Conservation (phyloP, 1,140 invertebrate species). For the Drosophila varians region DNA sequence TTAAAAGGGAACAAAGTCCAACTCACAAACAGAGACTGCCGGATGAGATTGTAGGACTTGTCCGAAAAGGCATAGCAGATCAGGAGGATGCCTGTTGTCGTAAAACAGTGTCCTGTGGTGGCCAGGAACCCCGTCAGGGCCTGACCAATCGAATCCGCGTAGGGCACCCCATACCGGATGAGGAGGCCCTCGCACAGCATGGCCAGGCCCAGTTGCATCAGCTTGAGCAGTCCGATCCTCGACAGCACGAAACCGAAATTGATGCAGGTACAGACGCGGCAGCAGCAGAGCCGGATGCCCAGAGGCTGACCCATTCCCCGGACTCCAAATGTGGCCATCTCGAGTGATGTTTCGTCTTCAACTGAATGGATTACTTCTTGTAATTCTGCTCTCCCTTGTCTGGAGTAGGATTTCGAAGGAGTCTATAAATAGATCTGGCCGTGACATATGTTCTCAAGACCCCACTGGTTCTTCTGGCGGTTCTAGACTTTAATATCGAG, state of each 20-base stretch:
- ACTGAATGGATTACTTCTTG: background rate
- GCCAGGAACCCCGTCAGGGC: conserved; percentile 91
- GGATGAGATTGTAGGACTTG: conserved; percentile 89
- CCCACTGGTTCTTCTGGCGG: background rate
- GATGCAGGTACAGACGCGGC: conserved; percentile 90
- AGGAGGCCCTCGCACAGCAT: conserved; percentile 90
- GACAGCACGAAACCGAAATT: conserved; percentile 89
- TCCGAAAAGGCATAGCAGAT: conserved; percentile 90
- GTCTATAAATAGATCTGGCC: background rate
- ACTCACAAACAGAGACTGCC: conserved; percentile 92
- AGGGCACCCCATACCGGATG: conserved; percentile 89
- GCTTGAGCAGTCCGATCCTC: conserved; percentile 88
- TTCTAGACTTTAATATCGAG: background rate
- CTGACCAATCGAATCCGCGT: conserved; percentile 87
- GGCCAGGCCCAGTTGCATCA: conserved; percentile 90
- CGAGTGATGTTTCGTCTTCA: background rate
- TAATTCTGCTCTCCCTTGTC: background rate
- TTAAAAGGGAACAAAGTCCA: background rate
- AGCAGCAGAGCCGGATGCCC: conserved; percentile 89
- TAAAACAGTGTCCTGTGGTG: conserved; percentile 89
- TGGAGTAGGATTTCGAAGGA: background rate
- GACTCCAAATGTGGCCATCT: conserved; percentile 70
- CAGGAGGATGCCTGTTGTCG: conserved; percentile 89
- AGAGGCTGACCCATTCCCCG: conserved; percentile 70
- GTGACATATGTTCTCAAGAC: background rate